Percentiles rank a stretch among this genome's conserved stretches.
Evolutionary conservation across 2,797 vertebrate genomes (phyloP).

Genomic region (Sparus aurata): DNA sequence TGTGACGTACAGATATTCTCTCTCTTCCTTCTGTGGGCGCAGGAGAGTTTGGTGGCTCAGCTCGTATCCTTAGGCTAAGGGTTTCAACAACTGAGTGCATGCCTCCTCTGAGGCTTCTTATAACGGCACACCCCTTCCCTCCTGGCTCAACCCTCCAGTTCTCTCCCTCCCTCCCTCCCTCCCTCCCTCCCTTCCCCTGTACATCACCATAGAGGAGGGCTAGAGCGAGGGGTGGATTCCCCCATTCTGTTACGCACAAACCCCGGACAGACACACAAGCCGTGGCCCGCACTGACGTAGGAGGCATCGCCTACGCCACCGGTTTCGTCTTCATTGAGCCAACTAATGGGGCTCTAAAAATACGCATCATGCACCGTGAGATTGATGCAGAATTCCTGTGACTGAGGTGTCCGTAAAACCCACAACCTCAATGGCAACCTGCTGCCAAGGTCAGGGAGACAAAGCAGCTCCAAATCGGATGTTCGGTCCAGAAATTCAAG

Average conservation of each 20-base stretch:
- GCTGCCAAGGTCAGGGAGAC: conserved; percentile 53
- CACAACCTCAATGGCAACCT: conserved; percentile 20
- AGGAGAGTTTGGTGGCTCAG: conserved; percentile 61
- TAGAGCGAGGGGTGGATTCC: conserved; percentile 74
- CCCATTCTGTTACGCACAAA: conserved; percentile 79
- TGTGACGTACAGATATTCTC: conserved; percentile 53
- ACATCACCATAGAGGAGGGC: conserved; percentile 67
- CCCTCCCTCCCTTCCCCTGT: conserved; percentile 41
- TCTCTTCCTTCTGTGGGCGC: conserved; percentile 51
- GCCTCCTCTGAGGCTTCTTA: conserved; percentile 86
- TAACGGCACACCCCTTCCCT: conserved; percentile 87
- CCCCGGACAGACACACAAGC: conserved; percentile 65
- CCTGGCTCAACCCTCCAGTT: conserved; percentile 74
- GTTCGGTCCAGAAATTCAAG: conserved; percentile 24
- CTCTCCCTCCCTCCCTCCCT: conserved; percentile 59
- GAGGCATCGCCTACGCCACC: conserved; percentile 75
- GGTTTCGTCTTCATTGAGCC: conserved; percentile 70
- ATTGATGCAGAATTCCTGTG: conserved; percentile 51
- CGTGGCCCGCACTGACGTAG: conserved; percentile 76
- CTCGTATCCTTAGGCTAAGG: conserved; percentile 84
- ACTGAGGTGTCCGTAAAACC: conserved; percentile 57
- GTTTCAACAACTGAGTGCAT: conserved; percentile 83
- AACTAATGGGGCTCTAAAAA: conserved; percentile 78
- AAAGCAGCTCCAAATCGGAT: not conserved
- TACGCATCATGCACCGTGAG: conserved; percentile 62